Conservation (phyloP, 64 coral and sea anemone genomes). For the Montipora sp. region DNA sequence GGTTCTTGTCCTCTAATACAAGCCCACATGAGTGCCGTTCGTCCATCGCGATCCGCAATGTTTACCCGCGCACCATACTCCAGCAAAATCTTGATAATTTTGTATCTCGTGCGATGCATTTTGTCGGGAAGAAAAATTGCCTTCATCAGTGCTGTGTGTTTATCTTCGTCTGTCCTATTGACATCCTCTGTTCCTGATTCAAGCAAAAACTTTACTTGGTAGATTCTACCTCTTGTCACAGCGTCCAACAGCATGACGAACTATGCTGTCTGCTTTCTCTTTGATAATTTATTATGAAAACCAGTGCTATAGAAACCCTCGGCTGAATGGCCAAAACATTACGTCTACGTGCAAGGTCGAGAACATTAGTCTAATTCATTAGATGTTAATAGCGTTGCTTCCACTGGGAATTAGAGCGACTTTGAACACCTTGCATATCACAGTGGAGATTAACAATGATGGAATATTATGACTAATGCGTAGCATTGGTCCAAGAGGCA, state of each 20-base stretch:
- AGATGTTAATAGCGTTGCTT: background rate
- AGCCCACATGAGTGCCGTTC: constrained; percentile 78
- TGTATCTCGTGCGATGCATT: constrained; percentile 80
- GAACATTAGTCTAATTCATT: too few species aligned
- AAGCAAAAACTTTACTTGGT: constrained; percentile 91
- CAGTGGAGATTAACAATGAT: background rate
- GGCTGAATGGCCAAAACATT: too few species aligned
- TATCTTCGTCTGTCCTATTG: constrained; percentile 80
- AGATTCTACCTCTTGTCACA: constrained; percentile 76
- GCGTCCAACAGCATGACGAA: constrained; percentile 75
- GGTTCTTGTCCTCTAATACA: constrained; percentile 66
- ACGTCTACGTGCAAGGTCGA: too few species aligned
- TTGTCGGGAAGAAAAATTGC: constrained; percentile 89
- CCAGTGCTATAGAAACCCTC: constrained; percentile 29
- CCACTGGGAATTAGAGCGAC: constrained; percentile 12
- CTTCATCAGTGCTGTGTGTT: constrained; percentile 84
- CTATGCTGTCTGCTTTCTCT: background rate
- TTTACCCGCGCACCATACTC: constrained; percentile 79
- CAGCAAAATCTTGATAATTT: constrained; percentile 80
- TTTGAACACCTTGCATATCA: background rate
- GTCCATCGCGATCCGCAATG: constrained; percentile 62
- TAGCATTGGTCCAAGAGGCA: background rate
- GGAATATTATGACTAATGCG: background rate
- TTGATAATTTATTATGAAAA: background rate
- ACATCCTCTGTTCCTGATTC: constrained; percentile 75